phyloP scores from a whole-genome alignment of 2,888 invertebrate genomes.

The Chirona hameri region DNA sequence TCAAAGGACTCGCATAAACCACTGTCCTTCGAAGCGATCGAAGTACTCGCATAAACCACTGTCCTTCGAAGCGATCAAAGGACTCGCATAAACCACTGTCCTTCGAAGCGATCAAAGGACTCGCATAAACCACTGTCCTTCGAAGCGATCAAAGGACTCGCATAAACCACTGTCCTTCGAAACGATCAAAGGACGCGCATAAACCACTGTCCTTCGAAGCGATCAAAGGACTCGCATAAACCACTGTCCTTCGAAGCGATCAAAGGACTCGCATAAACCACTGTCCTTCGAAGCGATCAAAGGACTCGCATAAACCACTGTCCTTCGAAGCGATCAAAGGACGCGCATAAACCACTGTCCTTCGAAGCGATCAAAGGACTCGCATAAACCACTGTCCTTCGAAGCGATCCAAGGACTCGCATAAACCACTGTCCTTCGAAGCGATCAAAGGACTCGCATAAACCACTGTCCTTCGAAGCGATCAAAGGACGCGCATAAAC shows the following conservation, averaged over 20 bases:
- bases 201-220: background rate
- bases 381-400: background rate
- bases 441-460: too few species aligned
- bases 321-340: background rate
- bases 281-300: background rate
- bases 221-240: too few species aligned
- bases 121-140: background rate
- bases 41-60: too few species aligned
- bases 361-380: too few species aligned
- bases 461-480: background rate
- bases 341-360: background rate
- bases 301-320: too few species aligned
- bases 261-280: too few species aligned
- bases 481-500: too few species aligned
- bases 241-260: background rate
- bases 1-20: too few species aligned
- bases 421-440: background rate
- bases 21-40: background rate
- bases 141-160: too few species aligned
- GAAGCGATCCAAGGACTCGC: too few species aligned
- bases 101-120: background rate
- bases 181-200: too few species aligned
- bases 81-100: too few species aligned
- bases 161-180: background rate
- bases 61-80: background rate